These are phyloP conservation scores for Gambusia affinis DNA, from an alignment of 2,113 vertebrate species.

Conservation along the genomic window DNA sequence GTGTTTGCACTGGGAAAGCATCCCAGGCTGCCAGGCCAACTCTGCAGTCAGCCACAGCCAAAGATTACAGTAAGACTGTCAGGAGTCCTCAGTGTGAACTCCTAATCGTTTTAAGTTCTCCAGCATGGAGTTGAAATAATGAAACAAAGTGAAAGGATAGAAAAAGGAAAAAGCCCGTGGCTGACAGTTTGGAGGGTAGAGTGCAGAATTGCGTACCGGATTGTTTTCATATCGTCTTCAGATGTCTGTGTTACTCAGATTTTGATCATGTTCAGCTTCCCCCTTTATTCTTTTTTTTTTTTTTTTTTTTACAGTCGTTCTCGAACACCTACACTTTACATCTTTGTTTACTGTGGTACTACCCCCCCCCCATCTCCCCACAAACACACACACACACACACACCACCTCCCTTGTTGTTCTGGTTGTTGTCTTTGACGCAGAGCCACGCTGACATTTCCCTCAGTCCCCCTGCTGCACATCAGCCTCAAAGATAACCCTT, in stretches of 20 bases:
- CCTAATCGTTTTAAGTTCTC: constrained; percentile 35
- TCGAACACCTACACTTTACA: constrained; percentile 7
- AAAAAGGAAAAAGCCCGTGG: background rate
- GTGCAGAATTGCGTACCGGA: constrained; percentile 3
- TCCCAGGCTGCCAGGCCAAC: constrained; percentile 5
- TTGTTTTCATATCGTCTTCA: constrained; percentile 14
- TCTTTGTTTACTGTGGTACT: constrained; percentile 50
- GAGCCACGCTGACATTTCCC: constrained; percentile 45
- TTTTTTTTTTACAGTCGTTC: constrained; percentile 35
- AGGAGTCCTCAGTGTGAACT: constrained; percentile 36
- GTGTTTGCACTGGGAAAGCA: background rate
- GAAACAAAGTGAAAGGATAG: constrained; percentile 18
- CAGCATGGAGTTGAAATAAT: constrained; percentile 35
- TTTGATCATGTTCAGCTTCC: constrained; percentile 23
- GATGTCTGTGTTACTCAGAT: constrained; percentile 28
- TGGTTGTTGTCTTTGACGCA: constrained; percentile 38
- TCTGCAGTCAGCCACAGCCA: constrained; percentile 11
- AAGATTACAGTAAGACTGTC: constrained; percentile 28
- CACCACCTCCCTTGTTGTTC: background rate
- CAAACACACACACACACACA: too few species aligned
- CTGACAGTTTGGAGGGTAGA: constrained; percentile 17
- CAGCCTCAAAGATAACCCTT: constrained; percentile 52
- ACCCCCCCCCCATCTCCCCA: too few species aligned
- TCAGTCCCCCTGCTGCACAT: constrained; percentile 41
- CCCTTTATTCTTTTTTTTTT: too few species aligned